Evolutionary conservation across 2,113 vertebrate genomes (phyloP).

Genomic region (Bubo bubo): DNA sequence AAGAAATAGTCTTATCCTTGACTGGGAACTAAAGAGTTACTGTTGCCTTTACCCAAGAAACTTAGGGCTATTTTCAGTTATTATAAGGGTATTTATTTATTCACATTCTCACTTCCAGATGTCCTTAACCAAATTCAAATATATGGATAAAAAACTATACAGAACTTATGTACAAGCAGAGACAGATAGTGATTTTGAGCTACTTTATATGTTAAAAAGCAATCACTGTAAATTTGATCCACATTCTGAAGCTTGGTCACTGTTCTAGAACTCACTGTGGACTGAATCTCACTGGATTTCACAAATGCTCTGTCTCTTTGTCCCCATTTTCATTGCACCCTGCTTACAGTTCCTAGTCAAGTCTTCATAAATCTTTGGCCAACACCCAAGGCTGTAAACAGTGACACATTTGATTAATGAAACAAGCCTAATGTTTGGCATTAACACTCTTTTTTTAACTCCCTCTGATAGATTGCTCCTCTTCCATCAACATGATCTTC

Average conservation of each 20-base stretch:
- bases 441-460: background rate
- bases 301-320: background rate
- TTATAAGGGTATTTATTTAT: background rate
- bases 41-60: background rate
- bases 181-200: background rate
- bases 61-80: background rate
- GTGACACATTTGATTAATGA: background rate
- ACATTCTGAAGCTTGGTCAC: background rate
- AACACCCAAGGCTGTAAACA: background rate
- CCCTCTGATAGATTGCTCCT: background rate
- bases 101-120: background rate
- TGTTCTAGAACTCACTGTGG: background rate
- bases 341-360: background rate
- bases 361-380: background rate
- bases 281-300: background rate
- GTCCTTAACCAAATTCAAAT: background rate
- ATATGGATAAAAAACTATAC: background rate
- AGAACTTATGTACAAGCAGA: accelerated
- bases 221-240: background rate
- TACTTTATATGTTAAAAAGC: background rate
- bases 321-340: background rate
- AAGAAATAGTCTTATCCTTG: background rate
- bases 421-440: background rate
- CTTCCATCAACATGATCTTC: background rate
- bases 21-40: background rate